These are phyloP conservation scores for Bombus picipes DNA, from an alignment of 1,140 invertebrate genomes.

Conservation along the genomic window DNA sequence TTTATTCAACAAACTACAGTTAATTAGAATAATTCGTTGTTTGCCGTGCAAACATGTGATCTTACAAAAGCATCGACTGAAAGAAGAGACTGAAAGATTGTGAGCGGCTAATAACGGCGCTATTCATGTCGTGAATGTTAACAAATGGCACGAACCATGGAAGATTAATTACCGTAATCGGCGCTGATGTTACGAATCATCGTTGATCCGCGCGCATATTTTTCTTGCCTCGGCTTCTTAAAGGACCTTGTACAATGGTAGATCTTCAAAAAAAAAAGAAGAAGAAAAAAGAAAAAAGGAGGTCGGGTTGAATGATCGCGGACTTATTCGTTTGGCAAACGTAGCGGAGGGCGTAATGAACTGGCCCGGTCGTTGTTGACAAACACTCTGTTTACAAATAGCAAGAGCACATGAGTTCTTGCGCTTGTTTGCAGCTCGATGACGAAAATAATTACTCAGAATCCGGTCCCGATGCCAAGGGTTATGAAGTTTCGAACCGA, in stretches of 20 bases:
- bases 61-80: neutral
- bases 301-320: constrained; percentile 65
- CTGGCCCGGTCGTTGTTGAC: constrained; percentile 55
- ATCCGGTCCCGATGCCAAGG: constrained; percentile 47
- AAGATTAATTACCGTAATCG: constrained; percentile 16
- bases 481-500: constrained; percentile 40
- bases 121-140: neutral
- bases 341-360: constrained; percentile 47
- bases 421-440: constrained; percentile 50
- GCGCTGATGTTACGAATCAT: constrained; percentile 21
- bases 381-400: constrained; percentile 68
- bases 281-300: constrained; percentile 45
- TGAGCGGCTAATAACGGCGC: constrained; percentile 2
- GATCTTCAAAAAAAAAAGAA: neutral
- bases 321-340: constrained; percentile 57
- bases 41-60: neutral
- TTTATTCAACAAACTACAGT: no score
- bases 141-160: constrained; percentile 1
- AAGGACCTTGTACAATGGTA: no score
- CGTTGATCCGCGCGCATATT: constrained; percentile 3
- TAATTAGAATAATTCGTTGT: no score
- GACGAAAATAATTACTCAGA: constrained; percentile 63
- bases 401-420: constrained; percentile 29
- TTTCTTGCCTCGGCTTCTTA: neutral
- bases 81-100: neutral